A percentile compares a stretch with the other conserved stretches of the same genome.
phyloP scores from a whole-genome alignment of 2,113 vertebrate genomes.

The Pardalotus punctatus region DNA sequence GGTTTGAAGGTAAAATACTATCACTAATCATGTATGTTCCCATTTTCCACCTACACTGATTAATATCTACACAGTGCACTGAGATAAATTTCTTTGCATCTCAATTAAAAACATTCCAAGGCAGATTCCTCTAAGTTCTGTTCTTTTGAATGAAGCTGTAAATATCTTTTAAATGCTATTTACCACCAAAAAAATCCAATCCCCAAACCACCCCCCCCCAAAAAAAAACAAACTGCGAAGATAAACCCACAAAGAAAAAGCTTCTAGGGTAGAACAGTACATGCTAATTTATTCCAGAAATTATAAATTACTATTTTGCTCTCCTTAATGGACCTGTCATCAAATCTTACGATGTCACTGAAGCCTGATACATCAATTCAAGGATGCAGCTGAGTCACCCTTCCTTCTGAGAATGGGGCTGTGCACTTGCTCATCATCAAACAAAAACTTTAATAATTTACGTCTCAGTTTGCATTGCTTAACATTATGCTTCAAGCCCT shows the following conservation, averaged over 20 bases:
- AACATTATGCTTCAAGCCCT: not conserved
- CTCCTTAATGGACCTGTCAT: not conserved
- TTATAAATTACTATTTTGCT: slow-evolving; percentile 30
- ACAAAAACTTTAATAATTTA: not conserved
- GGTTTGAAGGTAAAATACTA: slow-evolving; percentile 52
- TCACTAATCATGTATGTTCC: slow-evolving; percentile 38
- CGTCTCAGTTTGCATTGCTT: not conserved
- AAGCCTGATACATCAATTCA: not conserved
- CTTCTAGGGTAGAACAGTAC: not conserved
- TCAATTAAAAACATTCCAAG: slow-evolving; percentile 54
- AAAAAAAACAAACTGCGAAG: not conserved
- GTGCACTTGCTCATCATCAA: not conserved
- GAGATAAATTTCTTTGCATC: slow-evolving; percentile 37
- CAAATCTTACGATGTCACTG: not conserved
- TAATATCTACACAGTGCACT: slow-evolving; percentile 13
- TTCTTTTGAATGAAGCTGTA: slow-evolving; percentile 1
- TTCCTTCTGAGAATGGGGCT: not conserved
- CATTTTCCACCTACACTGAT: slow-evolving; percentile 47
- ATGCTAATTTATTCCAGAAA: slow-evolving; percentile 32
- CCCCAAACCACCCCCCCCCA: not conserved
- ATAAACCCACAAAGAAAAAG: not conserved
- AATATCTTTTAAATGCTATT: slow-evolving; percentile 41
- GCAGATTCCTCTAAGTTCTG: slow-evolving; percentile 39
- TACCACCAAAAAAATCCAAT: not conserved
- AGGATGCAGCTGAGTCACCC: slow-evolving; percentile 15